These are phyloP conservation scores for Serinus canaria DNA, from an alignment of 2,113 vertebrate species.

Conservation along the genomic window DNA sequence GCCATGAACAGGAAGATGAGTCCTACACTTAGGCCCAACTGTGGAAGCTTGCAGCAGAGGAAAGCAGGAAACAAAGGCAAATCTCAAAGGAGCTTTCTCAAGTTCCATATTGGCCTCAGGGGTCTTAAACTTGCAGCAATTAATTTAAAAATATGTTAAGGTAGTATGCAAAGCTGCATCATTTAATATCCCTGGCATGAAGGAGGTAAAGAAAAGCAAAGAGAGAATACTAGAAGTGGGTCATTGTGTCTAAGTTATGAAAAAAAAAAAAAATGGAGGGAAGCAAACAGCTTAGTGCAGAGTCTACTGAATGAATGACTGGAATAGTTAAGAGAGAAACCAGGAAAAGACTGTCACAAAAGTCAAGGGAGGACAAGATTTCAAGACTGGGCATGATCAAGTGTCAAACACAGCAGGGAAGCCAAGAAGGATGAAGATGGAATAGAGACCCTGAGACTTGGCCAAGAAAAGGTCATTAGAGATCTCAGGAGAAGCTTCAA, in stretches of 20 bases:
- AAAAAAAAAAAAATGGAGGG: not conserved
- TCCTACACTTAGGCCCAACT: not conserved
- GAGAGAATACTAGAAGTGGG: not conserved
- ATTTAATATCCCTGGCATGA: not conserved
- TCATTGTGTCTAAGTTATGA: not conserved
- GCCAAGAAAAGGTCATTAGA: constrained; percentile 54
- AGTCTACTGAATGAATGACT: not conserved
- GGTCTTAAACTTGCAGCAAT: not conserved
- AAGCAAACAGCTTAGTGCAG: not conserved
- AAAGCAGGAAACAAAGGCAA: not conserved
- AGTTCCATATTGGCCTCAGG: not conserved
- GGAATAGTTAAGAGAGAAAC: constrained; percentile 23
- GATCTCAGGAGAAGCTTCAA: not conserved
- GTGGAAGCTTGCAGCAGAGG: not conserved
- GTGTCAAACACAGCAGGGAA: constrained; percentile 60
- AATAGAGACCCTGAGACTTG: constrained; percentile 45
- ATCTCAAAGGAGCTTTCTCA: not conserved
- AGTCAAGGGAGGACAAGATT: constrained; percentile 59
- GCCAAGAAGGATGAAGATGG: constrained; percentile 64
- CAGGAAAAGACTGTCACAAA: constrained; percentile 16
- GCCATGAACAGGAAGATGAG: not conserved
- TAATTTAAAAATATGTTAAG: not conserved
- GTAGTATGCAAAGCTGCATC: not conserved
- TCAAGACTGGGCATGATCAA: constrained; percentile 59
- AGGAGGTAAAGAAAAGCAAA: not conserved